Evolutionary conservation across 2,113 vertebrate species (phyloP), one percentile per base, ranked within the genome.

Genomic region (Bathybates hornii): DNA sequence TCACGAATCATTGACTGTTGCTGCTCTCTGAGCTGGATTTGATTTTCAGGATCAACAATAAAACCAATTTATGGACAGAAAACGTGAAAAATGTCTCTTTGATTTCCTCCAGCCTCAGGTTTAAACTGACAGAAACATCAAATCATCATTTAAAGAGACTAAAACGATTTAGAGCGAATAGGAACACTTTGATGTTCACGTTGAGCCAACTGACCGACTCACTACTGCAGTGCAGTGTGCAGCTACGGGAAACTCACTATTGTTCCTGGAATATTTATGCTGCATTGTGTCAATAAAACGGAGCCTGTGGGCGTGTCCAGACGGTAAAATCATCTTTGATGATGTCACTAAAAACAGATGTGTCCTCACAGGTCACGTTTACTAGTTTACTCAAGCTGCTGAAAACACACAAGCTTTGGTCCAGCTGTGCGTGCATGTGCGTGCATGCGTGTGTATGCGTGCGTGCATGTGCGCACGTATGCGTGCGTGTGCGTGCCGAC

Each of bases 401-500:
- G 29, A 4, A 61, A 63, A 34, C 29, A 61, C 57, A 63, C 29
- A 61, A 19, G 29, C 1, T 38, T 38, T 38, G 36, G 6, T 38
- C 9, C 13, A 14, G 12, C 12, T 41, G 19, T 43, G 50, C 5
- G 53, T 43, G 79, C 24, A 3, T 24, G 24, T 24, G 24, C 24
- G 10, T 41, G 36, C 36, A 2, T 6, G 16, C 7, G 1, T 48
- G 57, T 16, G 21, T 1, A 2, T 2, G 6, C 2, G 0, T 9
- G n/a, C 3, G 3, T 8, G 34, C 8, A 0, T 4, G 4, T 48
- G 45, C 16, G 4, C 24, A 24, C 24, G 24, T 24, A 24, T 24
- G 24, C 3, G 24, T 24, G 24, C 16, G 54, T 8, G 27, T 68
- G 71, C 21, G 14, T 27, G 7, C 16, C 2, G 8, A 98, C 97